Evolutionary conservation across 2,888 invertebrate species (phyloP), one percentile per base, ranked within the genome.

Genomic region (Polydrusus tereticollis): DNA sequence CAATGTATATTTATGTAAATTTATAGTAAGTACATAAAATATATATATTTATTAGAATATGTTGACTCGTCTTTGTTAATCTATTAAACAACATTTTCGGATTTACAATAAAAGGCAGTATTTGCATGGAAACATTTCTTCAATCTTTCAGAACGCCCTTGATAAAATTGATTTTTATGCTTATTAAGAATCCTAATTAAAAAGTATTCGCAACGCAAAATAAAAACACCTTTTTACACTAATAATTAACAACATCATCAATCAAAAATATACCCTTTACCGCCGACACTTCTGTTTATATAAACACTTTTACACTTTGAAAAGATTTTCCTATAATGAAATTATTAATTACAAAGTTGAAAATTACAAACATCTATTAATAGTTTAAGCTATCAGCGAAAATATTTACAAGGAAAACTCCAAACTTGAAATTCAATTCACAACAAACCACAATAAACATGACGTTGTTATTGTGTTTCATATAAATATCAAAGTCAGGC

Each of bases 281-380:
- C 29, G 16, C 16, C 29, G 52, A 55, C 52, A 55, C 16, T 55
- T 55, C 29, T 55, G 52, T 55, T 55, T 55, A 29, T 55, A 55
- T 29, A 55, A 55, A 55, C 52, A 55, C 52, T 55, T 55, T 29
- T 55, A 16, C 21, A 55, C 29, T 29, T 14, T 55, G 14, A 55
- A 55, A 55, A 29, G 29, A 29, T 55, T 8, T 14, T 14, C 14
- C 29, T 14, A 18, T 55, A 26, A 55, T 29, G 29, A 29, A 55
- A 55, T 16, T 41, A 41, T 41, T 41, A 41, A 16, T 41, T 41
- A 41, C 16, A 16, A 47, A 23, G 23, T 47, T 16, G 23, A n/a
- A 47, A 47, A 23, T 47, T 47, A 47, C 21, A 10, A 47, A 47
- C 23, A 47, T 47, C n/a, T 47, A 47, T 47, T 47, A 47, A 23